Evolutionary conservation across 2,113 vertebrate genomes (phyloP), one percentile per base, ranked within the genome.

Genomic region (Mesembrinibis cayennensis): DNA sequence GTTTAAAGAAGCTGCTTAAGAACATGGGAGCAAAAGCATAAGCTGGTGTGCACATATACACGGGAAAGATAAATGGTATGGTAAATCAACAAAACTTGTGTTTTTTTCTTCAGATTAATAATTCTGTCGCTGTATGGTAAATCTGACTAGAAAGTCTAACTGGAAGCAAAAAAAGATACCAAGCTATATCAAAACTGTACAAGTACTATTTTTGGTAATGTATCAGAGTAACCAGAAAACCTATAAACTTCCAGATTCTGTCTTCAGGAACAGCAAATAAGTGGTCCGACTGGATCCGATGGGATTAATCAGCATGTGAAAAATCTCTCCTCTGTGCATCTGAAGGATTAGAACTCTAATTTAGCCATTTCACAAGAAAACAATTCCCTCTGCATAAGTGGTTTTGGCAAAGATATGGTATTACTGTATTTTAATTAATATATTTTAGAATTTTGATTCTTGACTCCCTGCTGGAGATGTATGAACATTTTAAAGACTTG

Each of bases 321-420:
- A 87, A 82, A 79, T 30, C 29, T 71, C n/a, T 67, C 34, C 58
- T 88, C 23, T 76, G 36, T 32, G 16, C 6, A 65, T 59, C 40
- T 87, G 49, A 79, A 87, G 30, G 44, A 82, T 85, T 59, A 76
- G 40, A 93, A 53, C 6, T 26, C 40, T n/a, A 50, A 73, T 78
- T 47, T 59, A 79, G 19, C 18, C 26, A 85, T 93, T 93, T 93
- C 47, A 27, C 44, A 93, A 67, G 59, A 50, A 95, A 95, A 90
- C 17, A 62, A 58, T 50, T 89, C 53, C 13, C 26, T 73, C 45
- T 91, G n/a, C 32, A 17, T 78, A 93, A 82, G 32, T 29, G 32
- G 7, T 85, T 94, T 88, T 72, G 78, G 66, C 22, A 74, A 90
- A 88, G 58, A 80, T 69, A 42, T 7, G 6, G 25, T 69, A 85